These are phyloP conservation scores for Caenorhabditis latens DNA, from an alignment of 1,140 invertebrate genomes.

Conservation along the genomic window DNA sequence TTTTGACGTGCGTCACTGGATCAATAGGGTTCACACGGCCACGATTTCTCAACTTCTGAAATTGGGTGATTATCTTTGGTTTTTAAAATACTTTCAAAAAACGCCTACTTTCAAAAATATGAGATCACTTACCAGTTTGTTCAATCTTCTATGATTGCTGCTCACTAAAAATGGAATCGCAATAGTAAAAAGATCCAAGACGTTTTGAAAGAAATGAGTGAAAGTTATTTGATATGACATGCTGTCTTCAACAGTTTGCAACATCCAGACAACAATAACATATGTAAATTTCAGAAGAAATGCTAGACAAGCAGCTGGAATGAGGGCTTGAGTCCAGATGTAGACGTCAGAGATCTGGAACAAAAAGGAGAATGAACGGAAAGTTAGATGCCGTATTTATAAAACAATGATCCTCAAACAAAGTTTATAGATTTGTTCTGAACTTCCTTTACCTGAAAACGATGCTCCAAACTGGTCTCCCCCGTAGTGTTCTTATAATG, in stretches of 20 bases:
- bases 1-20: not conserved
- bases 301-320: not conserved
- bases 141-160: slow-evolving; percentile 6
- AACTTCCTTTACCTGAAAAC: not conserved
- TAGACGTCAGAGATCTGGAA: slow-evolving; percentile 21
- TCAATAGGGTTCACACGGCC: not conserved
- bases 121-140: not conserved
- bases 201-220: not conserved
- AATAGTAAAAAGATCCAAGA: not conserved
- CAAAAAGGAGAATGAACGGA: not conserved
- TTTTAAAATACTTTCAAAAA: slow-evolving; percentile 68
- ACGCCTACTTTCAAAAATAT: slow-evolving; percentile 62
- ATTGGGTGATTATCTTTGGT: not conserved
- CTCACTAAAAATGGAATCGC: not conserved
- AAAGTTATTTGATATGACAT: not conserved
- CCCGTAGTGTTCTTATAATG: slow-evolving; percentile 9
- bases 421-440: too few relatives aligned
- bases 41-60: not conserved
- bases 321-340: slow-evolving; percentile 5
- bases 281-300: not conserved
- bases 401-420: too few relatives aligned
- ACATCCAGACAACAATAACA: not conserved
- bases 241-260: not conserved
- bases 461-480: not conserved
- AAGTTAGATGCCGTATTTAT: too few relatives aligned